Evolutionary conservation across 2,797 vertebrate species (phyloP).

Genomic region (Mus caroli): DNA sequence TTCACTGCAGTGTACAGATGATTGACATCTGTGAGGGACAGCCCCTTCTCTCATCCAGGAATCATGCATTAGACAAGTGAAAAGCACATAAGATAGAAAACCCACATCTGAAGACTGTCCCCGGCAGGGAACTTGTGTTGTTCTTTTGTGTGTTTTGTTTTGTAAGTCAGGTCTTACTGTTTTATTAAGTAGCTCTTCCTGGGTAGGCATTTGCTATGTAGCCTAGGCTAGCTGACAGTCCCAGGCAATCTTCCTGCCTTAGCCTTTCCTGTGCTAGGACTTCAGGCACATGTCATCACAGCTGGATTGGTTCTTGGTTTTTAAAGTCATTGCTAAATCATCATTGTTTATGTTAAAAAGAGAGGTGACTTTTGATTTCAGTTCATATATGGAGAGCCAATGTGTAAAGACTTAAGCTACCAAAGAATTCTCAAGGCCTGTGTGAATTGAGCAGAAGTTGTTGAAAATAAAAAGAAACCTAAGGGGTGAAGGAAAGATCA

Average conservation of each 20-base stretch:
- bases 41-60: background rate
- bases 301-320: background rate
- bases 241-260: background rate
- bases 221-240: background rate
- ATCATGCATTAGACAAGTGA: constrained; percentile 21
- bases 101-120: background rate
- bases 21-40: background rate
- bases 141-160: background rate
- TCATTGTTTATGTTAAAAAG: background rate
- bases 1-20: background rate
- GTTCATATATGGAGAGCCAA: constrained; percentile 25
- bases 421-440: background rate
- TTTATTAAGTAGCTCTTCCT: background rate
- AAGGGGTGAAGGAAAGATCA: background rate
- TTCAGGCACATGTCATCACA: background rate
- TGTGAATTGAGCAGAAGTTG: background rate
- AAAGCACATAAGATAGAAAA: background rate
- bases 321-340: constrained; percentile 9
- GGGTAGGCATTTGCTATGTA: background rate
- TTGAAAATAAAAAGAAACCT: background rate
- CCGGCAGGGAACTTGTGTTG: background rate
- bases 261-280: background rate
- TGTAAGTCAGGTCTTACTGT: background rate
- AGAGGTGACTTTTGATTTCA: background rate
- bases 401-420: background rate